A percentile compares a stretch with the other conserved stretches of the same genome.
Evolutionary conservation across 2,888 invertebrate genomes (phyloP).

Genomic region (Heliconius hortense): DNA sequence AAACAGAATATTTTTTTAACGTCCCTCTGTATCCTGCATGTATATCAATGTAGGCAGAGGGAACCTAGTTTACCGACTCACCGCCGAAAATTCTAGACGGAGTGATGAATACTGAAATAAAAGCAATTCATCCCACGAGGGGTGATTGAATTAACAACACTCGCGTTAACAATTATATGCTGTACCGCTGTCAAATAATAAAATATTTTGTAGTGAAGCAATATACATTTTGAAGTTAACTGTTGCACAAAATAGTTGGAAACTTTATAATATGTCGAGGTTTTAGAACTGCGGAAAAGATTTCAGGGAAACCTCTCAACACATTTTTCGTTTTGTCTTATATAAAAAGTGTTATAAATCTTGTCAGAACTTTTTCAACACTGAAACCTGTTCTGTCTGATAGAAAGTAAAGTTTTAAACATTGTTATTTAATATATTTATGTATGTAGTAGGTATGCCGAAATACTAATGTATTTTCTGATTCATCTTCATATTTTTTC

Average conservation of each 20-base stretch:
- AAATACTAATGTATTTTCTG: neutral
- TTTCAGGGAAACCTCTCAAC: constrained; percentile 11
- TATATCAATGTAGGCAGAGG: too few relatives aligned
- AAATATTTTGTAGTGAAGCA: neutral
- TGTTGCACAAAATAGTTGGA: constrained; percentile 11
- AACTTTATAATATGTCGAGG: constrained; percentile 15
- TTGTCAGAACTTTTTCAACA: constrained; percentile 23
- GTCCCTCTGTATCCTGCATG: too few relatives aligned
- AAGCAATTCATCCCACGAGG: too few relatives aligned
- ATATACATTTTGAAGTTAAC: constrained; percentile 2
- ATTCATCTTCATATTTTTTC: neutral
- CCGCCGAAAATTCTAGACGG: too few relatives aligned
- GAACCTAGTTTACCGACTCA: too few relatives aligned
- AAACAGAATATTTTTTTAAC: too few relatives aligned
- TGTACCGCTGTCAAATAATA: neutral
- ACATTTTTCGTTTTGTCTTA: constrained; percentile 13
- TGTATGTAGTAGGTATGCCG: neutral
- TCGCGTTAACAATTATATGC: neutral
- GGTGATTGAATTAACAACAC: neutral
- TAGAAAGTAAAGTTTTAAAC: constrained; percentile 8
- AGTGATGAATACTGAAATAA: too few relatives aligned
- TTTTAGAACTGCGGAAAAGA: neutral
- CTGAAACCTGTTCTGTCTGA: constrained; percentile 5
- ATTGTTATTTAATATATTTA: neutral
- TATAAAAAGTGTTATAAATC: constrained; percentile 27